Percentiles rank a stretch among this genome's conserved stretches.
Conservation (phyloP, 1,140 invertebrate species). For the Drosophila nigrodunni region DNA sequence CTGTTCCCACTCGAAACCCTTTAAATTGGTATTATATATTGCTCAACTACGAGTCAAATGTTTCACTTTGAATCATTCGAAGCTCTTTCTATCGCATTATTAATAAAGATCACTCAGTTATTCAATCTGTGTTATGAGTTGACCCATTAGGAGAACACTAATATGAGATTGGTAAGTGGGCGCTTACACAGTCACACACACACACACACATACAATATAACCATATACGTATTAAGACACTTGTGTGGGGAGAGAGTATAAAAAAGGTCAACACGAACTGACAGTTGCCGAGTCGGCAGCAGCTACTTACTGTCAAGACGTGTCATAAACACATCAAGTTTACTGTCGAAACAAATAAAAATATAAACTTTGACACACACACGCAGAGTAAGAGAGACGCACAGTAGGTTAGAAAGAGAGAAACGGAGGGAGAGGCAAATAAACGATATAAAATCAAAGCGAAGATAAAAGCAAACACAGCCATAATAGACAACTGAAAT, state of each 20-base stretch:
- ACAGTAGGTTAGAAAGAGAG: not conserved
- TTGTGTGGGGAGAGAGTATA: conserved; percentile 31
- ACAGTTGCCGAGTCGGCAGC: conserved; percentile 63
- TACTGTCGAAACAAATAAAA: conserved; percentile 83
- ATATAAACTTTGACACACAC: conserved; percentile 79
- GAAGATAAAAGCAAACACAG: conserved; percentile 56
- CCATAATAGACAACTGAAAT: conserved; percentile 51
- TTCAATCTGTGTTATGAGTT: conserved; percentile 37
- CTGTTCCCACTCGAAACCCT: not conserved
- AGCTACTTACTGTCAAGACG: conserved; percentile 80
- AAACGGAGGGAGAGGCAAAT: conserved; percentile 22
- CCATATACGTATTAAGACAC: not conserved
- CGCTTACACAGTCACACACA: conserved; percentile 51
- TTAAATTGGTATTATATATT: not conserved
- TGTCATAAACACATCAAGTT: conserved; percentile 83
- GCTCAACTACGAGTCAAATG: not conserved
- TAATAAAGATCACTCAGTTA: conserved; percentile 14
- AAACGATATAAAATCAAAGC: conserved; percentile 68
- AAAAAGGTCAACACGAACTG: conserved; percentile 74
- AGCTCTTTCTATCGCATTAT: conserved; percentile 10
- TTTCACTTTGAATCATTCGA: not conserved
- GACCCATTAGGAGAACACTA: conserved; percentile 14
- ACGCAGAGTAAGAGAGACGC: conserved; percentile 13
- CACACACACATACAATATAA: not conserved
- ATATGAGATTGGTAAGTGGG: conserved; percentile 58